Evolutionary conservation across 2,113 vertebrate genomes (phyloP).

Genomic region (Boleophthalmus pectinirostris): DNA sequence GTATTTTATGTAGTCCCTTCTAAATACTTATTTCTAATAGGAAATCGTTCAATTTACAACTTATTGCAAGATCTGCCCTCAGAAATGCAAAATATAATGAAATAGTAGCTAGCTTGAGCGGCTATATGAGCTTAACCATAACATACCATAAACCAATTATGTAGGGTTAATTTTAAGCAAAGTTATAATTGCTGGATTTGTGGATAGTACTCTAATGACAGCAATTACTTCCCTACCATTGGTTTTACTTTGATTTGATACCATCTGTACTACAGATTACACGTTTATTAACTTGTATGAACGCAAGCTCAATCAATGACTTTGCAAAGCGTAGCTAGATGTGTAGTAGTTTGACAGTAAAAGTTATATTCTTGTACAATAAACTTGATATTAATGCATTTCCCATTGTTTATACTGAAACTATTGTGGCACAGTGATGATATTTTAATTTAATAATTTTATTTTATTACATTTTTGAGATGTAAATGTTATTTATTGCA

Average conservation of each 20-base stretch:
- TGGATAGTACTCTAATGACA: too few species aligned
- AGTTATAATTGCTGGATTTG: neutral
- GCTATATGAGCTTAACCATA: neutral
- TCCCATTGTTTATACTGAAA: too few species aligned
- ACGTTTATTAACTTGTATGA: neutral
- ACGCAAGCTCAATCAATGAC: neutral
- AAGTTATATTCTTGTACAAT: too few species aligned
- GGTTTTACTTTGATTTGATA: neutral
- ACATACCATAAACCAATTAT: neutral
- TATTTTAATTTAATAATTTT: too few species aligned
- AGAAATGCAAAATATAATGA: neutral
- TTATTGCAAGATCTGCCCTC: neutral
- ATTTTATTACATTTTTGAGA: too few species aligned
- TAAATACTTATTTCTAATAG: neutral
- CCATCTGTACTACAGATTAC: neutral
- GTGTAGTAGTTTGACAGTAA: too few species aligned
- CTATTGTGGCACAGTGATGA: too few species aligned
- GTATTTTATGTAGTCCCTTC: neutral
- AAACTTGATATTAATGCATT: too few species aligned
- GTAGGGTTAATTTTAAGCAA: neutral
- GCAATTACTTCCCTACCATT: too few species aligned
- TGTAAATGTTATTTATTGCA: too few species aligned
- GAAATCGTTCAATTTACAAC: too few species aligned
- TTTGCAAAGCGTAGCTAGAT: too few species aligned
- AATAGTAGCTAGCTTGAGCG: neutral